Conservation (phyloP, 2,113 vertebrate genomes). For the Circaetus cinerascens region DNA sequence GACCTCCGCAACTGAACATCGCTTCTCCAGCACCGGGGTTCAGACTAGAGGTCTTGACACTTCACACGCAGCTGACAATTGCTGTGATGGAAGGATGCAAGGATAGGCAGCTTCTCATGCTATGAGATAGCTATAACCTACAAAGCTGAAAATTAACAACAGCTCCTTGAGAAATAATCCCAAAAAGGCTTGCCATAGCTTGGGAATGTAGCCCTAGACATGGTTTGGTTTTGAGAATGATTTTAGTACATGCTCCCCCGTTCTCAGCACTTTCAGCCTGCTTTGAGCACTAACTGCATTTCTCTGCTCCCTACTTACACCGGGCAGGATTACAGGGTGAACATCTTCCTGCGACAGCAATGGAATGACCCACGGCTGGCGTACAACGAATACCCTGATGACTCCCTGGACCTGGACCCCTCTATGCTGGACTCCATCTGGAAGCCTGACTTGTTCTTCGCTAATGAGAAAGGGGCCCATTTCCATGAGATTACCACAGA, state of each 20-base stretch:
- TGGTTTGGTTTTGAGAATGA: background rate
- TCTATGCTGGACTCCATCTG: slow-evolving; percentile 99
- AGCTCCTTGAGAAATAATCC: background rate
- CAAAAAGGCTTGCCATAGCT: background rate
- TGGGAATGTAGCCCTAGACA: background rate
- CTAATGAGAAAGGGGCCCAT: slow-evolving; percentile 97
- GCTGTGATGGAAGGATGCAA: background rate
- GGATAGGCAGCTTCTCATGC: slow-evolving; percentile 9
- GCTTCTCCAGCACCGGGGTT: background rate
- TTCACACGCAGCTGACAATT: background rate
- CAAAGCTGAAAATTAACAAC: background rate
- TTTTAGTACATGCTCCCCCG: background rate
- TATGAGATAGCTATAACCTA: background rate
- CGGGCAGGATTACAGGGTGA: slow-evolving; percentile 91
- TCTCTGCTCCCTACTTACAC: background rate
- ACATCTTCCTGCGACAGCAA: slow-evolving; percentile 97
- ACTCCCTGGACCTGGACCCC: slow-evolving; percentile 94
- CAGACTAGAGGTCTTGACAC: background rate
- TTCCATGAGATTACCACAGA: slow-evolving; percentile 99
- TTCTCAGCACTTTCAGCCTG: background rate
- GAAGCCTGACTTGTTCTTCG: slow-evolving; percentile 98
- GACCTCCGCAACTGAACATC: background rate
- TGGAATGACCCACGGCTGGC: slow-evolving; percentile 98
- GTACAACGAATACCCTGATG: slow-evolving; percentile 95
- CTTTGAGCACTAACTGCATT: background rate